Base-by-base conservation (phyloP, 1,140 invertebrate genomes). In the Periplaneta americana region DNA sequence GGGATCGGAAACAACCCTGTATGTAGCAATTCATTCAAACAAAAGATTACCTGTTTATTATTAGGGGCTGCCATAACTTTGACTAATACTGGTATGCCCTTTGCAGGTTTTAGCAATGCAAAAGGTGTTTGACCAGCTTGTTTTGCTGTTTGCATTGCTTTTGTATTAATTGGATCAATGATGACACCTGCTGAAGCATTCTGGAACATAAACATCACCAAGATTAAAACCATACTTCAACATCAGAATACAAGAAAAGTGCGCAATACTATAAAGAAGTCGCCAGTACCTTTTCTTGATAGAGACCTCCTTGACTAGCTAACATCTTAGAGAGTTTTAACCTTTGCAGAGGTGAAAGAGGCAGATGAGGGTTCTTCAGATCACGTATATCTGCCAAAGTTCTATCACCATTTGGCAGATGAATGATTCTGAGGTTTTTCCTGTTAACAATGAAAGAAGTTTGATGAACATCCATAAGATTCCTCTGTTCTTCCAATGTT, bases 71-170 rank as follows among this genome's bases (percentile, higher is more conserved):
- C 85, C 36, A 89, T 85, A 74, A 93, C 88, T 84, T 92, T 91
- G n/a, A 92, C 91, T 17, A 93, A 87, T n/a, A 92, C 89, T 13
- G 91, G 91, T 84, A 91, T 90, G 75, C 91, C 91, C 82, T 90
- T 90, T 37, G 88, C 87, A 22, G 91, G 91, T 84, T 91, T 90
- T 33, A 92, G 87, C 22, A 93, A 86, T 5, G 91, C 91, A 83
- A 92, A 92, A 0, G 92, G 91, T 15, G 88, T 91, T 84, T 91
- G 89, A 17, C 87, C 88, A 77, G 87, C 84, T 18, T 87, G 81
- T n/a, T 90, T 83, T 1, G 91, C 90, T 74, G 87, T 86, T 82
- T 90, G 87, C 91, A 92, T 91, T 0, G 91, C 91, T 82, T 89
- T 90, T 1, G 91, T 92, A 77, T 90, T 88, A 75, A 92, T 92